phyloP scores from a whole-genome alignment of 2,797 vertebrate genomes.

The Hemitrygon akajei region DNA sequence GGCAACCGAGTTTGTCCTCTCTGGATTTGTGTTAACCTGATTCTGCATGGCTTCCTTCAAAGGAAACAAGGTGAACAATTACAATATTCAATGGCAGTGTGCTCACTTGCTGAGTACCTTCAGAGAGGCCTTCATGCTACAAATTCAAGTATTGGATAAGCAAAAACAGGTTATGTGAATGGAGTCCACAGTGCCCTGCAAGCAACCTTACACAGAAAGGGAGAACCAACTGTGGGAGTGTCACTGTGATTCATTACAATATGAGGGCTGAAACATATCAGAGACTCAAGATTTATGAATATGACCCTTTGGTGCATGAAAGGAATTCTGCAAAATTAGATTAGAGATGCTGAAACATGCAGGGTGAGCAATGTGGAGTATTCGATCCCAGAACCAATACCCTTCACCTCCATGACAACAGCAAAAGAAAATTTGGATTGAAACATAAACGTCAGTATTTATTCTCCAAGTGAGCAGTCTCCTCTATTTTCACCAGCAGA shows the following conservation, averaged over 20 bases:
- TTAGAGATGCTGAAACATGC: not conserved
- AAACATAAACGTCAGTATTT: not conserved
- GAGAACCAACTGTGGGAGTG: not conserved
- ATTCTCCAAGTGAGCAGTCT: not conserved
- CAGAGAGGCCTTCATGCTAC: not conserved
- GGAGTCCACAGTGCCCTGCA: not conserved
- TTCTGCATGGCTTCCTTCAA: constrained; percentile 80
- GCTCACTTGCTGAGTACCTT: not conserved
- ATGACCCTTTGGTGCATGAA: not conserved
- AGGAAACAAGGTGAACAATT: not conserved
- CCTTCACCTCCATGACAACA: not conserved
- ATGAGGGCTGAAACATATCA: not conserved
- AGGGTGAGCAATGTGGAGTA: not conserved
- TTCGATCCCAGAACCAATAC: not conserved
- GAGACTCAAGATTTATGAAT: not conserved
- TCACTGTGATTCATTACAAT: not conserved
- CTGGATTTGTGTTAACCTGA: constrained; percentile 53
- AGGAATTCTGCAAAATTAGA: not conserved
- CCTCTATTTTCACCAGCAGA: not conserved
- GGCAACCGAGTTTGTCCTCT: constrained; percentile 42
- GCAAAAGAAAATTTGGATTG: not conserved
- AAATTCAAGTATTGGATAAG: not conserved
- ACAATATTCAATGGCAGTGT: not conserved
- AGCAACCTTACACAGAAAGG: not conserved
- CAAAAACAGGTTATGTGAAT: not conserved